These are phyloP conservation scores for pig (Sus scrofa) DNA, from an alignment of 2,113 vertebrate genomes.

Conservation along the genomic window DNA sequence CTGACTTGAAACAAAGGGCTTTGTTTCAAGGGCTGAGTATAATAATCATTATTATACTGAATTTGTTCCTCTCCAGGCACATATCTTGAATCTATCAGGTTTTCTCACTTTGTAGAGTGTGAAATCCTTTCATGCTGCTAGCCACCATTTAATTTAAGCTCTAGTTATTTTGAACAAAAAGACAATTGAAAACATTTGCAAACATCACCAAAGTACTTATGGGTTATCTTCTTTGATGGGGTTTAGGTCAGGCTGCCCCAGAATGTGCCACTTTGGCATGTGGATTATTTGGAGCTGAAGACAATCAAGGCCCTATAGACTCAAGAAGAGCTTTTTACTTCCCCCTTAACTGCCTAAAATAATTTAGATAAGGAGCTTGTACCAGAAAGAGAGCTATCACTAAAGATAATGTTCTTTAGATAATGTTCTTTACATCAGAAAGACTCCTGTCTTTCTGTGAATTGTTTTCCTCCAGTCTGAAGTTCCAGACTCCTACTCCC, in stretches of 20 bases:
- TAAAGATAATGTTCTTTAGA: not conserved
- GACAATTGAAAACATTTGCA: slow-evolving; percentile 12
- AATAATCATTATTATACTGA: not conserved
- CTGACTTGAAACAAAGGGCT: not conserved
- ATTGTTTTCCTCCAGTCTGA: not conserved
- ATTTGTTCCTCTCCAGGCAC: not conserved
- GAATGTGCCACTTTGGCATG: not conserved
- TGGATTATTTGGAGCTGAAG: not conserved
- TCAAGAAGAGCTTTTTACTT: not conserved
- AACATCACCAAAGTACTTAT: not conserved
- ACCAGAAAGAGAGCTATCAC: not conserved
- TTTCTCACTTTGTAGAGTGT: slow-evolving; percentile 17
- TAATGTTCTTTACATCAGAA: not conserved
- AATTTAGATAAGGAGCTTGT: not conserved
- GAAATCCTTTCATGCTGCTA: not conserved
- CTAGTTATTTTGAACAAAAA: slow-evolving; percentile 24
- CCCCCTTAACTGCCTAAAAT: not conserved
- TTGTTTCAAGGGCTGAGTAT: not conserved
- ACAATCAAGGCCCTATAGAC: not conserved
- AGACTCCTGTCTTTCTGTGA: not conserved
- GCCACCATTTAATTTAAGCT: slow-evolving; percentile 13
- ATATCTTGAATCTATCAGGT: not conserved
- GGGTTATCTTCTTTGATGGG: not conserved
- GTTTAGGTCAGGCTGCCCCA: not conserved
- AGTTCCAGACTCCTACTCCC: not conserved